phyloP scores from a whole-genome alignment of 2,113 vertebrate genomes.

The Upupa epops region DNA sequence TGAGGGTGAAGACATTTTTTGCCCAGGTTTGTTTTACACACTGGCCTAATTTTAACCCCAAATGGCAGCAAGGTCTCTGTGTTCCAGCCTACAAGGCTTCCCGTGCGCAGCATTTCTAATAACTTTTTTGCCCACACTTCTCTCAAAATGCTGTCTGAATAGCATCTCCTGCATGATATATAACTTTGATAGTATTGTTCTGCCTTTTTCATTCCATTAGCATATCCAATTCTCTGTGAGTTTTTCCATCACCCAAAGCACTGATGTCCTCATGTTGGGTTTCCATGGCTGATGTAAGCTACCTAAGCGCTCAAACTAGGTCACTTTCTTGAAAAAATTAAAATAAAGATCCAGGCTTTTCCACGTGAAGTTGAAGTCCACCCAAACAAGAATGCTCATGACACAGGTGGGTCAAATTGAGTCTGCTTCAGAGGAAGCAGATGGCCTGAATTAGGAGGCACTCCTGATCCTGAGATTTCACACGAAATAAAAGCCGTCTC shows the following conservation, averaged over 20 bases:
- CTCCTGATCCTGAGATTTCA: background rate
- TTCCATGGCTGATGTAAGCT: background rate
- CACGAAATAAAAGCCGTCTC: background rate
- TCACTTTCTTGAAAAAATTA: background rate
- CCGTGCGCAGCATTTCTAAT: background rate
- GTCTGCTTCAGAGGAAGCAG: background rate
- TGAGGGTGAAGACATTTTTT: background rate
- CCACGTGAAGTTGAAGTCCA: background rate
- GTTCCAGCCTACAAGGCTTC: background rate
- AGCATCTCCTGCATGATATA: background rate
- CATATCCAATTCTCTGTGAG: background rate
- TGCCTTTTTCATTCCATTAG: background rate
- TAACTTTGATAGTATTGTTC: background rate
- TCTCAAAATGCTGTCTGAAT: background rate
- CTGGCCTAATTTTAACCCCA: background rate
- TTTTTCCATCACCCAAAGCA: background rate
- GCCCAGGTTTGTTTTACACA: background rate
- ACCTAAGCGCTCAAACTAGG: background rate
- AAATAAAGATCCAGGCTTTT: background rate
- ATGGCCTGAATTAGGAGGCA: background rate
- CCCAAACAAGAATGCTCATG: background rate
- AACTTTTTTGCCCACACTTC: background rate
- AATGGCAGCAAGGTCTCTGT: background rate
- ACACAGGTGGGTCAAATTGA: background rate
- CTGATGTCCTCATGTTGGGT: background rate